Conservation (phyloP, 2,113 vertebrate genomes). For the Mirza zaza region DNA sequence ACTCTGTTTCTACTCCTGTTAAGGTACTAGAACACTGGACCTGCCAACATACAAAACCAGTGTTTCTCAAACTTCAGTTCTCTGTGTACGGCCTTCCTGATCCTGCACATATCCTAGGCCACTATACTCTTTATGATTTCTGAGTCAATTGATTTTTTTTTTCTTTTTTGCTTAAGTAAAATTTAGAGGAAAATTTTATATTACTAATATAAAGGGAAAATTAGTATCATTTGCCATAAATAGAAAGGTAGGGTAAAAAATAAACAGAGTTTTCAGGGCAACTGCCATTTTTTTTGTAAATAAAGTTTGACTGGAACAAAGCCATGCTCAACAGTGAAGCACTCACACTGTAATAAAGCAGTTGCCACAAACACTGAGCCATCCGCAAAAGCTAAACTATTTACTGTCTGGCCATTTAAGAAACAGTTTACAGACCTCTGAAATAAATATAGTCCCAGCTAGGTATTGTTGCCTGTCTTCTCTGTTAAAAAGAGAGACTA, state of each 20-base stretch:
- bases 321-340: neutral
- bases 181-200: neutral
- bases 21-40: neutral
- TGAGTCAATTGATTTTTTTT: neutral
- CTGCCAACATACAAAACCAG: neutral
- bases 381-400: neutral
- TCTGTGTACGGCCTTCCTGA: rapidly evolving
- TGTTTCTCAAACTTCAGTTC: neutral
- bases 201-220: neutral
- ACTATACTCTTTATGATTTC: neutral
- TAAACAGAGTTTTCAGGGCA: neutral
- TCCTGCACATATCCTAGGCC: neutral
- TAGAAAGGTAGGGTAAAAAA: neutral
- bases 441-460: neutral
- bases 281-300: neutral
- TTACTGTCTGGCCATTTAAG: neutral
- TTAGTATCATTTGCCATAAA: neutral
- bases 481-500: neutral
- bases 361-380: neutral
- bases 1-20: neutral
- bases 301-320: conserved; percentile 22
- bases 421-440: neutral
- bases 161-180: neutral
- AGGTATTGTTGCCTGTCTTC: neutral
- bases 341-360: neutral